phyloP scores from a whole-genome alignment of 1,140 invertebrate genomes.

The Elymnias hypermnestra region DNA sequence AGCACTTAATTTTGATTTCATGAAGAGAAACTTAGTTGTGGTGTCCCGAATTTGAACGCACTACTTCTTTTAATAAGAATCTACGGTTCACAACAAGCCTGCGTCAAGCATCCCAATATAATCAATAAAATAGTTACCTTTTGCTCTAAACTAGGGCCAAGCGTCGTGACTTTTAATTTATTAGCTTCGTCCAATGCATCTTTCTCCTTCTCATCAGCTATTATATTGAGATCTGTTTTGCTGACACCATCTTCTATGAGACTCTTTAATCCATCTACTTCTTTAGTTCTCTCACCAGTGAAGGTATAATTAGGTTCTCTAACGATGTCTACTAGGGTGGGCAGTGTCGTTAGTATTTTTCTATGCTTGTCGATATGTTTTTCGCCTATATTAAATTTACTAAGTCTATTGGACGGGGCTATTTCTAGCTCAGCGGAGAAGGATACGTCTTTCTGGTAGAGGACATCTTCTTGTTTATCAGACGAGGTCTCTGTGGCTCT shows the following conservation, averaged over 20 bases:
- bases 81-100: no score
- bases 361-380: conserved; percentile 47
- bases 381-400: conserved; percentile 50
- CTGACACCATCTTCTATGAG: conserved; percentile 68
- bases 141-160: conserved; percentile 71
- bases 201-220: conserved; percentile 45
- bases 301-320: conserved; percentile 47
- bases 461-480: conserved; percentile 83
- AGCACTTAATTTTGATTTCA: no score
- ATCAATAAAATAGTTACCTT: conserved; percentile 46
- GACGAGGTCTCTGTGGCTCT: conserved; percentile 75
- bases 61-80: no score
- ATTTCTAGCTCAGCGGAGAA: conserved; percentile 85
- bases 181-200: conserved; percentile 33
- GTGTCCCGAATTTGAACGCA: no score
- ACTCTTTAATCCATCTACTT: conserved; percentile 60
- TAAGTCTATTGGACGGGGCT: conserved; percentile 65
- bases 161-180: conserved; percentile 54
- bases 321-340: conserved; percentile 24
- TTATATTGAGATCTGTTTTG: conserved; percentile 63
- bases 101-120: no score
- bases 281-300: conserved; percentile 55
- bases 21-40: no score
- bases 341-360: conserved; percentile 37
- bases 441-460: conserved; percentile 89